These are phyloP conservation scores for Platichthys stellatus DNA, from an alignment of 2,113 vertebrate genomes.

Conservation along the genomic window DNA sequence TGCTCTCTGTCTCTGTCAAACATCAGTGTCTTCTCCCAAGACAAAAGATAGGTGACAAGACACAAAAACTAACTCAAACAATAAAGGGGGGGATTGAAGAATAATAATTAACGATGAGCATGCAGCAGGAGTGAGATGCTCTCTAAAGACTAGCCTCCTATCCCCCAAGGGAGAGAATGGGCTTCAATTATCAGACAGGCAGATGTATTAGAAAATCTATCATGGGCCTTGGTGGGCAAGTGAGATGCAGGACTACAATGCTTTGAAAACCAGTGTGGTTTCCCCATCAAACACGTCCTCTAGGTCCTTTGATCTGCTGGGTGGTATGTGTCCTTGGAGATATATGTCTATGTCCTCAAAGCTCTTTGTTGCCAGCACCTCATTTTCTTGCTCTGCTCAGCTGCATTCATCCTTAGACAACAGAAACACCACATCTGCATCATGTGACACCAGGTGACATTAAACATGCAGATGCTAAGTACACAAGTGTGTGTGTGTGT, in stretches of 20 bases:
- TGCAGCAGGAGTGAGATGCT: constrained; percentile 64
- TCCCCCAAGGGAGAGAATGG: constrained; percentile 60
- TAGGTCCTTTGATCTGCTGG: constrained; percentile 77
- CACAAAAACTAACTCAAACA: constrained; percentile 52
- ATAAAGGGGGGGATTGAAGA: constrained; percentile 65
- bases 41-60: constrained; percentile 58
- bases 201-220: constrained; percentile 72
- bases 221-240: constrained; percentile 61
- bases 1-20: constrained; percentile 69
- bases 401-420: constrained; percentile 46
- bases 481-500: neutral
- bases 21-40: constrained; percentile 59
- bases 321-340: constrained; percentile 83
- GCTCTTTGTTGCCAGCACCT: constrained; percentile 75
- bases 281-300: constrained; percentile 80
- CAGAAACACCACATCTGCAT: constrained; percentile 30
- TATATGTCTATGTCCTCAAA: constrained; percentile 74
- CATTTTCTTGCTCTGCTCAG: constrained; percentile 68
- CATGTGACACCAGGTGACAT: constrained; percentile 47
- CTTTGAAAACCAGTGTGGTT: constrained; percentile 79
- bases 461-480: constrained; percentile 33
- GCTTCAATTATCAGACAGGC: constrained; percentile 81
- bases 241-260: constrained; percentile 67
- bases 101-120: constrained; percentile 68
- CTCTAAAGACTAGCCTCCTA: constrained; percentile 62